phyloP scores from a whole-genome alignment of 2,797 vertebrate species.

The Florisuga fusca region DNA sequence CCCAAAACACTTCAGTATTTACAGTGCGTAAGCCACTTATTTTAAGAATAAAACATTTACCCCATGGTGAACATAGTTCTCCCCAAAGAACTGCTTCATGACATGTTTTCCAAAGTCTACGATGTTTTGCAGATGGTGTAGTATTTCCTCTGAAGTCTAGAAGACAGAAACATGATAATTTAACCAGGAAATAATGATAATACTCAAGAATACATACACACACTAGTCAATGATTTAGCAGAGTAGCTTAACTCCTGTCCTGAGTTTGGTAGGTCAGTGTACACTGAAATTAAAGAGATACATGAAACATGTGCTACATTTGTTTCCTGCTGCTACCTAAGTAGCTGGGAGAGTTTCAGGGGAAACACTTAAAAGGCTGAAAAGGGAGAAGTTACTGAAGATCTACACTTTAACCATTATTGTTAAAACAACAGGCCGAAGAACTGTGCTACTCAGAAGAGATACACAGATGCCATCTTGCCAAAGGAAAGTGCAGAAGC shows the following conservation, averaged over 20 bases:
- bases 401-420: background rate
- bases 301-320: fast-evolving
- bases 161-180: conserved; percentile 19
- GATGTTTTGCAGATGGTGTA: conserved; percentile 93
- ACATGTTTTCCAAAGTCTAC: conserved; percentile 94
- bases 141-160: conserved; percentile 91
- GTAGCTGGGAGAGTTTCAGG: background rate
- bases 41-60: conserved; percentile 78
- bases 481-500: background rate
- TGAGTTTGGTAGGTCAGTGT: background rate
- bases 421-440: background rate
- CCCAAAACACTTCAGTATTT: background rate
- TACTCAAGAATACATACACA: background rate
- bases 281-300: background rate
- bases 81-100: conserved; percentile 95
- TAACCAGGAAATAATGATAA: background rate
- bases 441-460: background rate
- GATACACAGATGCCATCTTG: background rate
- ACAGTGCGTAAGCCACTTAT: background rate
- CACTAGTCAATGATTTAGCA: background rate
- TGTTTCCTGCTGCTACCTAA: background rate
- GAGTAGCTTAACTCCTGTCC: background rate
- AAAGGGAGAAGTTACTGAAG: background rate
- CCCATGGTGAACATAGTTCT: conserved; percentile 93
- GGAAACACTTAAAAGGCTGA: background rate